phyloP scores from a whole-genome alignment of 2,797 vertebrate species.

The Xiphophorus birchmanni region DNA sequence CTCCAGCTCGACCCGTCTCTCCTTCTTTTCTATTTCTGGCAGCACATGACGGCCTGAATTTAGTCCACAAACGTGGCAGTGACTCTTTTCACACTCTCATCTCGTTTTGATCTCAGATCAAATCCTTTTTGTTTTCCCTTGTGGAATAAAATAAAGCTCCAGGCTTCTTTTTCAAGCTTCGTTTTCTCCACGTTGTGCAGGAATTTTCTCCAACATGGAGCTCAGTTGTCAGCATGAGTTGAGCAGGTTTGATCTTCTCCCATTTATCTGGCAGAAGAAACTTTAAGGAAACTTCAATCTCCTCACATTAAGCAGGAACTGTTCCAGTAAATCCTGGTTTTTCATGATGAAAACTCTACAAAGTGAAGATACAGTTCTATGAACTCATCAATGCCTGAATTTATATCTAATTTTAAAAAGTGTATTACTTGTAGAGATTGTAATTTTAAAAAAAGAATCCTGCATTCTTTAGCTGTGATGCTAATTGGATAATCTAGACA shows the following conservation, averaged over 20 bases:
- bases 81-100: neutral
- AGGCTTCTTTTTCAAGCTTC: conserved; percentile 12
- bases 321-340: neutral
- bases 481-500: too few species aligned
- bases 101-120: neutral
- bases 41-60: conserved; percentile 21
- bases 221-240: neutral
- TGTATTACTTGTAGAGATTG: too few species aligned
- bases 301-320: neutral
- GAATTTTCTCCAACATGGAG: conserved; percentile 5
- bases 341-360: neutral
- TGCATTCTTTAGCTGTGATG: too few species aligned
- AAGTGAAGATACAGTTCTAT: neutral
- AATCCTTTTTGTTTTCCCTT: conserved; percentile 2
- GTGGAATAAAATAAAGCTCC: conserved; percentile 23
- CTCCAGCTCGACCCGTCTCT: neutral
- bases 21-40: neutral
- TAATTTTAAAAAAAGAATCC: too few species aligned
- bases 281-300: neutral
- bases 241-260: neutral
- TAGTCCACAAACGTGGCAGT: neutral
- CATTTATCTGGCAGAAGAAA: neutral
- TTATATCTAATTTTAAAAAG: too few species aligned
- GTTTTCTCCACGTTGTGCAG: neutral
- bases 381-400: too few species aligned